Percentiles rank a stretch among this genome's conserved stretches.
Conservation (phyloP, 2,797 vertebrate species). For the Gymnodraco acuticeps region DNA sequence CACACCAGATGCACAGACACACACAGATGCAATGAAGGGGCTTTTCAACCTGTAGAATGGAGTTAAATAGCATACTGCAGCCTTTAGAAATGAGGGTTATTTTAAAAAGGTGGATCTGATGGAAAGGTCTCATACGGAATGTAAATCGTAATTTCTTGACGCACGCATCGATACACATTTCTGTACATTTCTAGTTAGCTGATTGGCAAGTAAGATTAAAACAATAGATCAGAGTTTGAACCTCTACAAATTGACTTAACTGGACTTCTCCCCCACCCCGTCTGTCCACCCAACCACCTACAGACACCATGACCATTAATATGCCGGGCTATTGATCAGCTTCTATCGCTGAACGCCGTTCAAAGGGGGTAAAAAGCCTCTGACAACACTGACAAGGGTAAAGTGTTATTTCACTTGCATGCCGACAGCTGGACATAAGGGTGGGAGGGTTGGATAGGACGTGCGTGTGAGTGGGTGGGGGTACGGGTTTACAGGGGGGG, state of each 20-base stretch:
- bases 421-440: slow-evolving; percentile 96
- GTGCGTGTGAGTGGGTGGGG: slow-evolving; percentile 77
- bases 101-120: neutral
- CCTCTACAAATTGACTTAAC: slow-evolving; percentile 1
- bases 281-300: slow-evolving; percentile 10
- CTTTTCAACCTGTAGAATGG: slow-evolving; percentile 18
- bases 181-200: neutral
- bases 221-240: slow-evolving; percentile 8
- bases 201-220: neutral
- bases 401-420: slow-evolving; percentile 96
- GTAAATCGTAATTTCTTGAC: neutral
- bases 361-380: slow-evolving; percentile 32
- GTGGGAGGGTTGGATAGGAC: slow-evolving; percentile 83
- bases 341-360: slow-evolving; percentile 85
- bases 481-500: slow-evolving; percentile 36
- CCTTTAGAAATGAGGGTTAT: neutral
- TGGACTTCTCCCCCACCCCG: neutral
- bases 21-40: slow-evolving; percentile 2
- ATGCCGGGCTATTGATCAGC: slow-evolving; percentile 90
- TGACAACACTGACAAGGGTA: slow-evolving; percentile 95
- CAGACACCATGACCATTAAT: slow-evolving; percentile 86
- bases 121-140: slow-evolving; percentile 43
- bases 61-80: slow-evolving; percentile 2
- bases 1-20: slow-evolving; percentile 21
- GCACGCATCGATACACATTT: neutral